Percentiles rank a stretch among this genome's conserved stretches.
Conservation (phyloP, 2,888 invertebrate species). For the Ctenicera cuprea region DNA sequence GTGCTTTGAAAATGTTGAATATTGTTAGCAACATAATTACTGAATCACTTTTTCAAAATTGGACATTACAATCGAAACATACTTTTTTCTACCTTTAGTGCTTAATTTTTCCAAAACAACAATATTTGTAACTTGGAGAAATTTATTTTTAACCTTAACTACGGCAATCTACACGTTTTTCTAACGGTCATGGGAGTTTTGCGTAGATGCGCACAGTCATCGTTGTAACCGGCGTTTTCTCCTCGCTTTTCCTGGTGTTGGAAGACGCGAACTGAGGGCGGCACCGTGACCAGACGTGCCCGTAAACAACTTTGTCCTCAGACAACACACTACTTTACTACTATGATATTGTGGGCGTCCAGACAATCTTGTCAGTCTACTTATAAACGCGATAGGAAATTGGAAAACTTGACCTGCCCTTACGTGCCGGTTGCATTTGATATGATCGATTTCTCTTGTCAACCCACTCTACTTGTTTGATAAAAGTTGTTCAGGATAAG, state of each 20-base stretch:
- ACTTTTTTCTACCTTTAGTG: too few relatives aligned
- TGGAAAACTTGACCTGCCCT: slow-evolving; percentile 58
- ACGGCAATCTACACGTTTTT: slow-evolving; percentile 5
- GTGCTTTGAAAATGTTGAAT: too few relatives aligned
- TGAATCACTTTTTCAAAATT: too few relatives aligned
- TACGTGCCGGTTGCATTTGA: slow-evolving; percentile 36
- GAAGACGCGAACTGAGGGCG: slow-evolving; percentile 59
- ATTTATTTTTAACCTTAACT: background rate
- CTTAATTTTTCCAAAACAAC: too few relatives aligned
- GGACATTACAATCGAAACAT: too few relatives aligned
- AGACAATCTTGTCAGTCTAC: slow-evolving; percentile 37
- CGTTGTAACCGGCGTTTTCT: slow-evolving; percentile 33
- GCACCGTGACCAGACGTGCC: slow-evolving; percentile 46
- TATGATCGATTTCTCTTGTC: slow-evolving; percentile 36
- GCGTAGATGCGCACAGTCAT: slow-evolving; percentile 20
- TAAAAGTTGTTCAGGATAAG: background rate
- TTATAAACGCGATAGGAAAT: slow-evolving; percentile 45
- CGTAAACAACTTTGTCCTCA: slow-evolving; percentile 29
- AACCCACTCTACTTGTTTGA: slow-evolving; percentile 9
- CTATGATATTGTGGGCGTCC: slow-evolving; percentile 40
- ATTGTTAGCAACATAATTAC: too few relatives aligned
- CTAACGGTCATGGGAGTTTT: background rate
- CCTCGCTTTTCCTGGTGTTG: slow-evolving; percentile 47
- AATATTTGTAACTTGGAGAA: too few relatives aligned
- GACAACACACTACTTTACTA: slow-evolving; percentile 25